Conservation (phyloP, 2,797 vertebrate species). For the Atherinosoma microstoma region DNA sequence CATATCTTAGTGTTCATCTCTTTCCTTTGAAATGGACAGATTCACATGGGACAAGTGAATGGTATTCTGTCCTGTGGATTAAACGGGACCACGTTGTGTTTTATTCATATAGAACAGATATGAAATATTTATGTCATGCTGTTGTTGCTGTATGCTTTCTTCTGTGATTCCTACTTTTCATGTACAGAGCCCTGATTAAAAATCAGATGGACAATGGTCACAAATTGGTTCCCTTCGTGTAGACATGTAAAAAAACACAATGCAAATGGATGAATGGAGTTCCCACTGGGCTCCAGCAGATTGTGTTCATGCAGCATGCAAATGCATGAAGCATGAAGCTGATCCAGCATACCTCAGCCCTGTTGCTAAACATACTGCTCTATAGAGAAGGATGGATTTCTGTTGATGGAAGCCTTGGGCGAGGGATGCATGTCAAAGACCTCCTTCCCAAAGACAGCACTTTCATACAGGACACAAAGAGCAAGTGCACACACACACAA, state of each 20-base stretch:
- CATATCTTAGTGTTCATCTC: slow-evolving; percentile 44
- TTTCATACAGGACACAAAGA: slow-evolving; percentile 43
- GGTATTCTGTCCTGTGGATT: slow-evolving; percentile 52
- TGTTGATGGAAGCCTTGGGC: slow-evolving; percentile 59
- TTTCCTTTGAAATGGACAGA: slow-evolving; percentile 25
- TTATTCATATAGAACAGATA: slow-evolving; percentile 76
- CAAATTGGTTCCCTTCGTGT: slow-evolving; percentile 54
- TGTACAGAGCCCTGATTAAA: slow-evolving; percentile 65
- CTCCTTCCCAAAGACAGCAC: slow-evolving; percentile 31
- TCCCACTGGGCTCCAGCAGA: slow-evolving; percentile 65
- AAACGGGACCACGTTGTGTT: slow-evolving; percentile 64
- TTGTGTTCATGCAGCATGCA: slow-evolving; percentile 80
- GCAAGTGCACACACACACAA: slow-evolving; percentile 23
- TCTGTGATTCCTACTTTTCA: slow-evolving; percentile 36
- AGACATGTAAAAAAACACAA: slow-evolving; percentile 59
- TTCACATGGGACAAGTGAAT: slow-evolving; percentile 48
- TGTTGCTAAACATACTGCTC: slow-evolving; percentile 47
- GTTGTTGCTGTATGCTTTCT: slow-evolving; percentile 54
- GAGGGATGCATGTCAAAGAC: slow-evolving; percentile 70
- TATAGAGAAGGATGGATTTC: slow-evolving; percentile 61
- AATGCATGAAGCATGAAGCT: slow-evolving; percentile 68
- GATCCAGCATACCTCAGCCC: slow-evolving; percentile 45
- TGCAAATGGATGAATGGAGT: slow-evolving; percentile 60
- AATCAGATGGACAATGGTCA: slow-evolving; percentile 44
- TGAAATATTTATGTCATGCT: slow-evolving; percentile 72